Evolutionary conservation across 1,140 invertebrate genomes (phyloP).

Genomic region (Dendroctonus ponderosae): DNA sequence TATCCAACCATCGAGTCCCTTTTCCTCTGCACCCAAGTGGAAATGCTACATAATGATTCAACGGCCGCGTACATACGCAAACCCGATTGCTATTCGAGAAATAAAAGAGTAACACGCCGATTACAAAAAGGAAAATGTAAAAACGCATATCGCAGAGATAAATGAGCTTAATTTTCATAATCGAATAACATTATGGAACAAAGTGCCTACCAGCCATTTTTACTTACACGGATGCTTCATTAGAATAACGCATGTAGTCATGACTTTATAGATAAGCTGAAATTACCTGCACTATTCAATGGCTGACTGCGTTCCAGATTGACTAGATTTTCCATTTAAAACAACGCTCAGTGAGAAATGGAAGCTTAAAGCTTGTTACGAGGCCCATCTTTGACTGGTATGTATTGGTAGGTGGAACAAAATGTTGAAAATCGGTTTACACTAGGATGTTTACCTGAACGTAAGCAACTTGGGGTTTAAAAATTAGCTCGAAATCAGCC

Average conservation of each 20-base stretch:
- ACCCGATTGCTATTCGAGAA: slow-evolving; percentile 2
- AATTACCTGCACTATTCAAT: background rate
- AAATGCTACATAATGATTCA: no score
- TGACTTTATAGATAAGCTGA: slow-evolving; percentile 14
- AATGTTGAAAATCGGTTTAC: no score
- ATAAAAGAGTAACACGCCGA: slow-evolving; percentile 9
- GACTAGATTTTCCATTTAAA: background rate
- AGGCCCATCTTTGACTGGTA: no score
- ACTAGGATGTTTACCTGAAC: no score
- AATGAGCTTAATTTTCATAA: slow-evolving; percentile 21
- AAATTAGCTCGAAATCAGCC: no score
- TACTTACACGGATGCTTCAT: slow-evolving; percentile 12
- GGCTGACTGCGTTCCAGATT: background rate
- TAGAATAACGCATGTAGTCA: slow-evolving; percentile 18
- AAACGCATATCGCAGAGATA: slow-evolving; percentile 18
- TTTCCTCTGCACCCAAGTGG: no score
- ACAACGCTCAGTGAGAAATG: background rate
- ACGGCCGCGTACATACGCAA: background rate
- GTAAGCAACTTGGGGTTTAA: no score
- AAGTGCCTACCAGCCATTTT: slow-evolving; percentile 26
- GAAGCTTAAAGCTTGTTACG: no score
- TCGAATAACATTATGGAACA: slow-evolving; percentile 20
- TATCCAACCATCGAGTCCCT: background rate
- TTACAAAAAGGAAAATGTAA: slow-evolving; percentile 16
- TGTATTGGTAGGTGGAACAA: no score